Conservation (phyloP, 1,140 invertebrate genomes). For the Drosophila watanabei region DNA sequence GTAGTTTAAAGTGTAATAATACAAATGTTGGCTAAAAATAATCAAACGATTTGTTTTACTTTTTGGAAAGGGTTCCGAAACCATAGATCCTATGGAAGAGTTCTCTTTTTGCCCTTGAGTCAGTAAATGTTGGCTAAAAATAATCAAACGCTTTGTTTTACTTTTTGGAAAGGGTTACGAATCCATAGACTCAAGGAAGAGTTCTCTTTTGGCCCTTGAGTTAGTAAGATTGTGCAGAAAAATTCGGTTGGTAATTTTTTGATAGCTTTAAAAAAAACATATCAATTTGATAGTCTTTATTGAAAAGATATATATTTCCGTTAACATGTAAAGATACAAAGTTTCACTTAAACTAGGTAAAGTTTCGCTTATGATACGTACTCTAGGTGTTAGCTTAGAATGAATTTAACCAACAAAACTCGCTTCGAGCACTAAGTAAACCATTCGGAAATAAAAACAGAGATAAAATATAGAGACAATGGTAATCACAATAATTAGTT, state of each 20-base stretch:
- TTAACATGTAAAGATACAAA: constrained; percentile 56
- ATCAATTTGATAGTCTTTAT: constrained; percentile 39
- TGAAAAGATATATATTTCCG: constrained; percentile 36
- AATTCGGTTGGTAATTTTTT: background rate
- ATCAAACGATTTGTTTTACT: constrained; percentile 1
- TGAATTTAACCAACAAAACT: constrained; percentile 77
- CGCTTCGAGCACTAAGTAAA: constrained; percentile 70
- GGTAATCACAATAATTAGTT: constrained; percentile 71
- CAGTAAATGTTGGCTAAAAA: constrained; percentile 81
- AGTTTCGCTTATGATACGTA: constrained; percentile 58
- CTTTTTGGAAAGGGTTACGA: background rate
- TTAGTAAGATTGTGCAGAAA: background rate
- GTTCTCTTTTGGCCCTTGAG: no score
- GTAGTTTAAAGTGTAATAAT: constrained; percentile 65
- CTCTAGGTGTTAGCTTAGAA: constrained; percentile 72
- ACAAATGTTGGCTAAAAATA: constrained; percentile 79
- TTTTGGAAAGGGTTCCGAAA: background rate
- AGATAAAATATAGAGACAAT: constrained; percentile 28
- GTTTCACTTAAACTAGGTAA: constrained; percentile 49
- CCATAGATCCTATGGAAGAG: no score
- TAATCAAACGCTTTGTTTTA: constrained; percentile 7
- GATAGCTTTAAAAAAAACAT: background rate
- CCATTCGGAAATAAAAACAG: constrained; percentile 49
- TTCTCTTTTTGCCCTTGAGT: no score
- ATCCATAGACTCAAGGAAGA: no score